Evolutionary conservation across 2,888 invertebrate genomes (phyloP), one percentile per base, ranked within the genome.

Genomic region (Pyrgus malvae): DNA sequence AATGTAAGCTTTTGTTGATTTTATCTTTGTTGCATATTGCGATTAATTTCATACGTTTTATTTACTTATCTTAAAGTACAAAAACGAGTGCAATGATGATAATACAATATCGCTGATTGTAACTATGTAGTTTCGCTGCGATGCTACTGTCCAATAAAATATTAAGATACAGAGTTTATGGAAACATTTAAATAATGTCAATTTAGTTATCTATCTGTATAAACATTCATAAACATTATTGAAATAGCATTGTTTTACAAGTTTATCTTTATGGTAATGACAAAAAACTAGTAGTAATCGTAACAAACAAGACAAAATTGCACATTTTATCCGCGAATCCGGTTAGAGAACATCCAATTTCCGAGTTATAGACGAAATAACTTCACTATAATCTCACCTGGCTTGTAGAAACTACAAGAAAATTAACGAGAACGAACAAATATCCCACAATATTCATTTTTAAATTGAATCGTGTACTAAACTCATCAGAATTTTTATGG

Each of bases 401-500:
- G n/a, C 19, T 12, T 2, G 37, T 12, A 19, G 12, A 27, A 40
- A 27, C 27, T 25, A 81, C 80, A 66, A 70, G 68, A 5, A 80
- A 14, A 64, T 74, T 74, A n/a, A 67, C 57, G 4, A 80, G 53
- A 2, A 73, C 65, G 9, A 80, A 44, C 27, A 75, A 60, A 64
- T 70, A 76, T 44, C 65, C 75, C 42, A 73, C 31, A 1, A 74
- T 29, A 61, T 72, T 65, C 67, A 77, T 68, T 42, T 71, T 64
- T 16, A 23, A 4, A 21, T 14, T 16, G 4, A 9, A 12, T 14
- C 23, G 25, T 7, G 11, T 23, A 40, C 40, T n/a, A 14, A 41
- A 25, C 25, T 35, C 9, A 12, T 25, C 23, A 25, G 37, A 16
- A 17, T 37, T 16, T 35, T 37, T 27, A 38, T 21, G 3, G 27